Base-by-base conservation (phyloP, 1,140 invertebrate species). In the Sweltsa coloradensis region DNA sequence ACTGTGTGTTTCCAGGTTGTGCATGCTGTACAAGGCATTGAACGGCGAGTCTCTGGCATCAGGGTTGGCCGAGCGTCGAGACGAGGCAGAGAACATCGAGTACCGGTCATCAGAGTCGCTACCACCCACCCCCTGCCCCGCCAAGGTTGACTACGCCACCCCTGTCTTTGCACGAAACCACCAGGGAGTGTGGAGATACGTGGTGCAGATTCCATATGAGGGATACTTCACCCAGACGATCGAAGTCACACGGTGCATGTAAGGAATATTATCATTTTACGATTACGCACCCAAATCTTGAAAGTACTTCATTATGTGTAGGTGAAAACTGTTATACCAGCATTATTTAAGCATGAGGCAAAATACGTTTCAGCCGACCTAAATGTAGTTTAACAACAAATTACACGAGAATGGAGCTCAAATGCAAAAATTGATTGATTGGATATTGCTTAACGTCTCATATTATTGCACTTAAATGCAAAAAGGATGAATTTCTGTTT, bases 171-270 rank as follows among this genome's bases (percentile, higher is more conserved):
- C 90, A 0, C 84, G 89, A 62, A 94, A 94, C 64, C 92, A 93
- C 60, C 89, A 93, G 65, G 83, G 85, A 14, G 79, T 89, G 34
- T 92, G 89, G 89, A 76, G 89, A 55, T 94, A 94, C 59, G 89
- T 94, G 0, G 89, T 93, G 0, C 89, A 93, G 65, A 94, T 94
- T 45, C 89, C 89, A 0, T 89, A 91, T 57, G 90, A 94, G 65
- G 89, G 89, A 1, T 94, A 93, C 63, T 92, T 93, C 60, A 93
- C 89, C 0, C 90, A 94, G 64, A 93, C 89, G 0, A 83, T 93
- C 5, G 89, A 94, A 67, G 81, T 92, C 26, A 93, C 89, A 1
- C 81, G 85, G 69, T 89, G 79, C 62, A 66, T 77, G 73, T 78
- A 63, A 70, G 73, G n/a, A n/a, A n/a, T n/a, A n/a, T n/a, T n/a